These are phyloP conservation scores for Noturus placidus DNA, from an alignment of 2,113 vertebrate species.

Conservation along the genomic window DNA sequence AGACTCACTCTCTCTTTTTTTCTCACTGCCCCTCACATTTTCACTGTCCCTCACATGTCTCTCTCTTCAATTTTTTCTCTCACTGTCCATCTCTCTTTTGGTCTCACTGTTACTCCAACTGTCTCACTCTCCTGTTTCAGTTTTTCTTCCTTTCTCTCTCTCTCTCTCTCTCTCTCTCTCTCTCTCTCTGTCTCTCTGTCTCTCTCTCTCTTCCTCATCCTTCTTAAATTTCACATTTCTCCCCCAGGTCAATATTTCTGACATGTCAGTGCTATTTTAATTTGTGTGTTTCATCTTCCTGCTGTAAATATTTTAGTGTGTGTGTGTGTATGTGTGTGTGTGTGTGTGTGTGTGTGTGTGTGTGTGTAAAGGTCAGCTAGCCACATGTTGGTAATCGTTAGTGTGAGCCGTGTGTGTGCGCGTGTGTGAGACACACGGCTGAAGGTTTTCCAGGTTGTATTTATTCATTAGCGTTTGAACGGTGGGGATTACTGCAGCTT, in stretches of 20 bases:
- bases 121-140: neutral
- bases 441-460: neutral
- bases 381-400: neutral
- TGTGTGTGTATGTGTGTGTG: constrained; percentile 39
- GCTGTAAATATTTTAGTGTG: constrained; percentile 33
- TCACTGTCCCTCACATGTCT: neutral
- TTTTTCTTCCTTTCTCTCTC: neutral
- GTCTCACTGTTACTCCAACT: neutral
- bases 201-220: neutral
- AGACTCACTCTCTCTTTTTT: neutral
- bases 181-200: neutral
- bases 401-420: neutral
- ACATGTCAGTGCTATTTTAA: neutral
- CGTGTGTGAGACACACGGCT: constrained; percentile 15
- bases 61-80: neutral
- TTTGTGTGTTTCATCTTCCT: constrained; percentile 11
- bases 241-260: neutral
- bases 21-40: neutral
- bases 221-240: constrained; percentile 11
- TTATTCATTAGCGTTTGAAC: neutral
- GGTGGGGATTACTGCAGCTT: neutral
- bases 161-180: neutral
- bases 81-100: neutral
- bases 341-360: constrained; percentile 41
- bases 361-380: neutral